These are phyloP conservation scores for Callorhinus ursinus DNA, from an alignment of 2,113 vertebrate species.

Conservation along the genomic window DNA sequence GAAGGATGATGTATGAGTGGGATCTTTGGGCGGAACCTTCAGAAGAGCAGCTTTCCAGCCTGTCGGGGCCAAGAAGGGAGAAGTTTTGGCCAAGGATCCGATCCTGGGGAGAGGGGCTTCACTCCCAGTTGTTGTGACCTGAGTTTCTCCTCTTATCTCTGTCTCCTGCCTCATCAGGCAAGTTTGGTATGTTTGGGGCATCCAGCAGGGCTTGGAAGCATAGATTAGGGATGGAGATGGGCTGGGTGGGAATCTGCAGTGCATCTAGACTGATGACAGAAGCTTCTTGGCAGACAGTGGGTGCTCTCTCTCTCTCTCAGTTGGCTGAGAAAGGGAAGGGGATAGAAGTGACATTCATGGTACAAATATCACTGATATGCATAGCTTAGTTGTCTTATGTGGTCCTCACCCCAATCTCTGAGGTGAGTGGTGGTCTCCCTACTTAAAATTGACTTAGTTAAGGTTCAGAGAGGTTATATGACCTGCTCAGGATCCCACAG, in stretches of 20 bases:
- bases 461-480: neutral
- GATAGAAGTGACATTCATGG: neutral
- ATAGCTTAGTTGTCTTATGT: neutral
- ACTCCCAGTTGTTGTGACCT: neutral
- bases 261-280: neutral
- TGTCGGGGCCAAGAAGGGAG: neutral
- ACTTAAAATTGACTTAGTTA: neutral
- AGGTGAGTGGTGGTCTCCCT: neutral
- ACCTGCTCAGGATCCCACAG: neutral
- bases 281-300: neutral
- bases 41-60: neutral
- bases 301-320: neutral
- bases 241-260: neutral
- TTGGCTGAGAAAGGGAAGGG: neutral
- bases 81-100: neutral
- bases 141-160: neutral
- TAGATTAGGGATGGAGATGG: neutral
- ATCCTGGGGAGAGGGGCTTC: neutral
- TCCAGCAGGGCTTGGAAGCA: neutral
- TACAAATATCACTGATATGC: rapidly evolving
- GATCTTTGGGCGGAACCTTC: neutral
- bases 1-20: neutral
- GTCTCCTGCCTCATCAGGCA: neutral
- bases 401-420: neutral
- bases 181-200: neutral